Conservation (phyloP, 2,797 vertebrate species). For the Galaxias olidus region DNA sequence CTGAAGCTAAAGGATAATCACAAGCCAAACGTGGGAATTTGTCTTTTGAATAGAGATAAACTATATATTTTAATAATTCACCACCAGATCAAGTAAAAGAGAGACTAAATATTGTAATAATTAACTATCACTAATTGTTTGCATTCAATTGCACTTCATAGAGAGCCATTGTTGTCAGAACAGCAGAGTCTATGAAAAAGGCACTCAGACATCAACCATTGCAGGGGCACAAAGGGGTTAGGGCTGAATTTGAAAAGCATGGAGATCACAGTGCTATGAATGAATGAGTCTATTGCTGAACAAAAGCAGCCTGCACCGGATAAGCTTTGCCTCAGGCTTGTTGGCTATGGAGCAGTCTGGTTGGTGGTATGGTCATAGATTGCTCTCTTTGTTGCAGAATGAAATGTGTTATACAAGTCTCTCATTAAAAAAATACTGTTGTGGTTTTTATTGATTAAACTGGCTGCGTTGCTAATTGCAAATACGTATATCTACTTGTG, state of each 20-base stretch:
- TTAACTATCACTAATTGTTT: not conserved
- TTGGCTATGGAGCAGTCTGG: constrained; percentile 1
- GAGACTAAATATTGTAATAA: too few relatives aligned
- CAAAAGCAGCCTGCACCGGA: not conserved
- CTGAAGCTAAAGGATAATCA: too few relatives aligned
- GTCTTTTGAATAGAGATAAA: too few relatives aligned
- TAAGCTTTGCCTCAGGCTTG: not conserved
- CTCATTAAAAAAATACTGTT: too few relatives aligned
- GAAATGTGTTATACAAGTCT: too few relatives aligned
- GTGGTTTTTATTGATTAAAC: too few relatives aligned
- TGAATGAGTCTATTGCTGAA: constrained; percentile 10
- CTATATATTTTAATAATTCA: too few relatives aligned
- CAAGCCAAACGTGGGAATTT: too few relatives aligned
- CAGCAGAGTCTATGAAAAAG: constrained; percentile 3
- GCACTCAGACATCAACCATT: constrained; percentile 3
- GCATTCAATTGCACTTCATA: not conserved
- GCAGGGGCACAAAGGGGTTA: not conserved
- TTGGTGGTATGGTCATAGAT: not conserved
- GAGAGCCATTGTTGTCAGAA: not conserved
- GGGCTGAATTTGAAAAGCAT: constrained; percentile 7
- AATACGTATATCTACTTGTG: too few relatives aligned
- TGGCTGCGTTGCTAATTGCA: too few relatives aligned
- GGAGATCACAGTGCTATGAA: not conserved
- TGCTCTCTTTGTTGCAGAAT: not conserved
- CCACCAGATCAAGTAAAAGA: too few relatives aligned